Conservation (phyloP, 1,140 invertebrate species). For the Hylaeus volcanicus region DNA sequence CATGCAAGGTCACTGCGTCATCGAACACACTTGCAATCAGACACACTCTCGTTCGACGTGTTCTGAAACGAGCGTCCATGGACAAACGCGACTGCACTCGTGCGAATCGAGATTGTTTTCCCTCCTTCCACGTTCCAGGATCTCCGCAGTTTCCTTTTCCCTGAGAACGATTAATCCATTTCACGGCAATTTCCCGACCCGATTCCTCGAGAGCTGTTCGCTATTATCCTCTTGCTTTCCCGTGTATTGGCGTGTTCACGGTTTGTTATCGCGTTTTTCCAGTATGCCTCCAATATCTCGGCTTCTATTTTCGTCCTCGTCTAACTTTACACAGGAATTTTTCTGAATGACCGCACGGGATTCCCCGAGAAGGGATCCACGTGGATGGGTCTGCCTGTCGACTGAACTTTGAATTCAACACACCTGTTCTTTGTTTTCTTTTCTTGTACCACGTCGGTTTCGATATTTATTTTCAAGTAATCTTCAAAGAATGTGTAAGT, state of each 20-base stretch:
- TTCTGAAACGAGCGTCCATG: background rate
- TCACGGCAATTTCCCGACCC: background rate
- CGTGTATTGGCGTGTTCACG: background rate
- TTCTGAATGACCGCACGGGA: background rate
- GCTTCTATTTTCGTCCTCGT: background rate
- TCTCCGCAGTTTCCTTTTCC: background rate
- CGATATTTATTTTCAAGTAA: too few species aligned
- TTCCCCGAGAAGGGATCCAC: background rate
- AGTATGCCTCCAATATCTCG: background rate
- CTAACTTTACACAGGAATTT: background rate
- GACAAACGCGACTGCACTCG: background rate
- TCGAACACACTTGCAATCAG: constrained; percentile 12
- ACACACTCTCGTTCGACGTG: background rate
- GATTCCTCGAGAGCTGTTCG: background rate
- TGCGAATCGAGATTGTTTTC: constrained; percentile 7
- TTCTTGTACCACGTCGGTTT: too few species aligned
- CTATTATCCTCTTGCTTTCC: background rate
- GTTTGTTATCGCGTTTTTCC: background rate
- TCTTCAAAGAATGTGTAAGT: too few species aligned
- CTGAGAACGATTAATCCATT: background rate
- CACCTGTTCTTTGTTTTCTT: too few species aligned
- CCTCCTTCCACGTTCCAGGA: background rate
- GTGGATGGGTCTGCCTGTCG: too few species aligned
- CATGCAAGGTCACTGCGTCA: constrained; percentile 64
- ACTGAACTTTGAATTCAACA: too few species aligned